Evolutionary conservation across 2,113 vertebrate species (phyloP), one percentile per base, ranked within the genome.

Genomic region (Nesospiza acunhae): DNA sequence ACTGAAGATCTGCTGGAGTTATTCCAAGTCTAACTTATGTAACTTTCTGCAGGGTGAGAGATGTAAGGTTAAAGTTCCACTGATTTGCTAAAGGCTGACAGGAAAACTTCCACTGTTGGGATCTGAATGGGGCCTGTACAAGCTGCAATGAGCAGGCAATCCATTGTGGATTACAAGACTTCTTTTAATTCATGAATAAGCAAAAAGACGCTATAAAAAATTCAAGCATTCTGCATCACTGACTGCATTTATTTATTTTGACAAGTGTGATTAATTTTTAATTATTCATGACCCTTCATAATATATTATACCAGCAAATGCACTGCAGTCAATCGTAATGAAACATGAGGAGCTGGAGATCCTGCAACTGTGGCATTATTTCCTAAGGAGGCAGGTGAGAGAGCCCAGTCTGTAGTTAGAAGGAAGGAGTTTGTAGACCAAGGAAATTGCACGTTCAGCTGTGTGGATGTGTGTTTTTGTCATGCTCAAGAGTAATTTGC

Each of bases 201-300:
- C 86, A 96, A 96, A 95, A 92, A 93, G 85, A 81, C 78, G 79
- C 73, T 92, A 90, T 96, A 74, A 96, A 96, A 96, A 84, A 95
- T 96, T 90, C 39, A 96, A 59, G 52, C n/a, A 78, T 95, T 90
- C 85, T 90, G 76, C 76, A 88, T 96, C 90, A 78, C 68, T 81
- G 60, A 23, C 89, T 84, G 56, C 94, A 90, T 95, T 92, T 93
- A 96, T 95, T 96, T 97, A 96, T 95, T 96, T 96, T 95, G 95
- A 96, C 94, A 95, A 90, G 72, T 93, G 60, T 92, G 93, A 97
- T 96, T 96, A 94, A 92, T 97, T 93, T 95, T 97, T 96, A 96
- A 97, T 96, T 96, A 97, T 97, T 96, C 94, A 96, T 95, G 85
- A 75, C 85, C 49, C 80, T 92, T 95, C 76, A 30, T 94, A 92